Base-by-base conservation (phyloP, 2,797 vertebrate genomes). In the Hylomyscus alleni region DNA sequence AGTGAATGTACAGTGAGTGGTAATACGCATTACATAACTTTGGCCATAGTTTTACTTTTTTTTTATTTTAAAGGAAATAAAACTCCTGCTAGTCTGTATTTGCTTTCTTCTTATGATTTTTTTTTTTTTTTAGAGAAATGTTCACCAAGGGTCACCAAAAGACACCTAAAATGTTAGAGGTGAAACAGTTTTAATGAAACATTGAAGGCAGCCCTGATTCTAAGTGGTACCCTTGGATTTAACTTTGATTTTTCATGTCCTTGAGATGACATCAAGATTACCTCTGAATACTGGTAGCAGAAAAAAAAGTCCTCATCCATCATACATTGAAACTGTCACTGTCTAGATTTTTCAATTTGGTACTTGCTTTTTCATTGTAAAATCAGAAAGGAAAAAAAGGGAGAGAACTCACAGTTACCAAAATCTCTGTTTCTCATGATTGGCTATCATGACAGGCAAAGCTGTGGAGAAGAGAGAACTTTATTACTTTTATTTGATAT, bases 121-220 rank as follows among this genome's bases (percentile, higher is more conserved):
- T 4, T 52, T 58, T 4, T 52, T 83, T 37, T 67, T 67, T 26
- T 20, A 47, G 29, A 93, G 54, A 95, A 17, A 40, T 87, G 72
- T 88, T 75, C 62, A 91, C 91, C 77, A 69, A 60, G 37, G 54
- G 44, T 52, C 60, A 40, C 65, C 20, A 8, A 93, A 83, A 34
- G 44, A 77, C 62, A 94, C 11, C 15, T 4, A 94, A 62, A 19
- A 19, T 6, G 7, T 58, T 67, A 87, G 26, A 83, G 37, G 54
- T 93, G n/a, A 58, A 90, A 84, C 15, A 31, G 0, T 15, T 85
- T 84, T 91, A 92, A 89, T 80, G 86, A 93, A 93, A 95, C 60
- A 22, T 1, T 78, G 75, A 86, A 15, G 29, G 58, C 10, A 96
- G 44, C 3, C 50, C 62, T 89, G 92, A 83, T 62, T 96, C 86